Base-by-base conservation (phyloP, 2,113 vertebrate species). In the Sprattus sprattus region DNA sequence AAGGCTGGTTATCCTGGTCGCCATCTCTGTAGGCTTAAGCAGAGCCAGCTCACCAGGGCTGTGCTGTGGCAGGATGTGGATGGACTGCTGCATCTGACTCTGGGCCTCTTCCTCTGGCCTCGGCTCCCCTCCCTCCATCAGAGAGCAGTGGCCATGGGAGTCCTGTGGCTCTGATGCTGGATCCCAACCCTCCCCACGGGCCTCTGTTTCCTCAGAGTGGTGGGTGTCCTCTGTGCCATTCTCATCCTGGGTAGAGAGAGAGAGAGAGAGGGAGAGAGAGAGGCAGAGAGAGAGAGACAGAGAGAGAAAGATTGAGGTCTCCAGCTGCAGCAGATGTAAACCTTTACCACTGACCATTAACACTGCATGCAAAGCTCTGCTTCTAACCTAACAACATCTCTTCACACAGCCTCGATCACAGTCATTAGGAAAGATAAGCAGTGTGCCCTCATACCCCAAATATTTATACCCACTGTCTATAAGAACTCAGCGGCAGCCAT, bases 201-300 rank as follows among this genome's bases (percentile, higher is more conserved):
- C 82, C 89, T 44, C 87, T 0, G 89, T 90, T 88, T 94, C 94
- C 9, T 94, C 94, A 0, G 92, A 94, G 87, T 93, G 93, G 82
- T 28, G 89, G 22, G 93, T 94, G 85, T 90, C 90, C 85, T 90
- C 87, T 18, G 93, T 94, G 85, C 90, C 90, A 84, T 90, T 87
- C 81, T 89, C 89, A 90, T 95, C 81, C 87, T 83, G 32, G 44
- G 32, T 54, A 22, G 50, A 5, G 20, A 39, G 20, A 18, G 32
- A 50, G 16, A 22, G 84, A 39, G 50, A 83, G 83, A 57, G 91
- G 91, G 90, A 88, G 87, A 86, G 87, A 83, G 85, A 82, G 83
- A 85, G 84, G 88, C 88, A 90, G 54, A 46, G 47, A 45, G 84
- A 88, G 18, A 57, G 2, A 28, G 25, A 39, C 3, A 57, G 2